A percentile compares a stretch with the other conserved stretches of the same genome.
phyloP scores from a whole-genome alignment of 2,113 vertebrate species.

The Channa maculata region DNA sequence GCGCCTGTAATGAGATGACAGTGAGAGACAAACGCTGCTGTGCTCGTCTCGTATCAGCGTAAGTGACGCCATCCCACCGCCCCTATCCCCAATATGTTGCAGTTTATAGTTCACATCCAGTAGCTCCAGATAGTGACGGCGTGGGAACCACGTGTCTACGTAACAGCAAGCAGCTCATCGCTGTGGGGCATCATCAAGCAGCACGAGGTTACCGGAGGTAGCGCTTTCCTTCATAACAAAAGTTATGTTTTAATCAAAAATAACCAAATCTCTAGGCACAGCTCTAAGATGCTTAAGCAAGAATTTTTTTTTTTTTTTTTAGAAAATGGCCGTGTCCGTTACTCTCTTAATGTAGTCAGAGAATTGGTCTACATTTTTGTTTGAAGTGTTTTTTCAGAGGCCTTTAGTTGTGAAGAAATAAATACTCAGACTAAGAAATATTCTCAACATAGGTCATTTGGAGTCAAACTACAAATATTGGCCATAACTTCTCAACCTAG shows the following conservation, averaged over 20 bases:
- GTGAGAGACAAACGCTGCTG: background rate
- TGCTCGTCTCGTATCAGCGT: constrained; percentile 1
- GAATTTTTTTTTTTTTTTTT: no score
- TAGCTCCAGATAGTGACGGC: constrained; percentile 68
- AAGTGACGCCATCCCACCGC: constrained; percentile 33
- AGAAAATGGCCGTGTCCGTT: no score
- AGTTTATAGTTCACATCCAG: constrained; percentile 33
- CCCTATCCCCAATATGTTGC: constrained; percentile 13
- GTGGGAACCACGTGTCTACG: constrained; percentile 87
- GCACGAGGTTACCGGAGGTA: constrained; percentile 29
- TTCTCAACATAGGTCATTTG: no score
- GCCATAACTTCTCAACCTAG: no score
- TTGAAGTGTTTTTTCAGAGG: no score
- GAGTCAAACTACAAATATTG: no score
- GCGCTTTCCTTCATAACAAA: constrained; percentile 49
- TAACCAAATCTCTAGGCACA: no score
- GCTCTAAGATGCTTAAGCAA: no score
- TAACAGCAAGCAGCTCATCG: constrained; percentile 81
- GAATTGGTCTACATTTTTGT: no score
- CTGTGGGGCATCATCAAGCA: constrained; percentile 27
- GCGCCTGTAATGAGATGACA: background rate
- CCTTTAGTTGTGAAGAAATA: no score
- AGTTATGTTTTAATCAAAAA: background rate
- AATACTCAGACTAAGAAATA: no score
- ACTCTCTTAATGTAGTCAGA: no score